A percentile compares a stretch with the other conserved stretches of the same genome.
These are phyloP conservation scores for Drosophila emarginata DNA, from an alignment of 2,888 invertebrate species.

Conservation along the genomic window DNA sequence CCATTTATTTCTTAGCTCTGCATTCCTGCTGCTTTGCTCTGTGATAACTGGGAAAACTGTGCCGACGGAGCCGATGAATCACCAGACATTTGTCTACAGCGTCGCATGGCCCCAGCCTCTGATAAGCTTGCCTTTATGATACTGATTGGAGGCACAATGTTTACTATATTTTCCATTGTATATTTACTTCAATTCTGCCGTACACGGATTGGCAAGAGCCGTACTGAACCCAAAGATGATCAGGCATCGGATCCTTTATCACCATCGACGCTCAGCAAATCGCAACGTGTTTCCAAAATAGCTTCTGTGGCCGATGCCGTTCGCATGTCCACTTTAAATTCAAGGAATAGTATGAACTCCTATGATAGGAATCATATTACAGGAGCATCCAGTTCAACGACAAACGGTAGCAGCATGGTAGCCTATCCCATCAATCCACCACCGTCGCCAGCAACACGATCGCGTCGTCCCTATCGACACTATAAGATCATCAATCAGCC, in stretches of 20 bases:
- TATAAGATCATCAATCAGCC: conserved; percentile 91
- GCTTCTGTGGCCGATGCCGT: conserved; percentile 84
- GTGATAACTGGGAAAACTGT: conserved; percentile 91
- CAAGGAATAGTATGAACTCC: conserved; percentile 86
- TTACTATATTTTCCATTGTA: conserved; percentile 84
- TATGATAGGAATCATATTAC: conserved; percentile 89
- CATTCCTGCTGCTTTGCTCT: conserved; percentile 86
- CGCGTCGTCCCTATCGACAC: conserved; percentile 89
- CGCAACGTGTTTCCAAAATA: conserved; percentile 81
- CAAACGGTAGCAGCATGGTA: conserved; percentile 82
- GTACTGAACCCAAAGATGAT: conserved; percentile 85
- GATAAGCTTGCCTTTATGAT: conserved; percentile 85
- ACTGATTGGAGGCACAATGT: conserved; percentile 84
- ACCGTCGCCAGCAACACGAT: conserved; percentile 93
- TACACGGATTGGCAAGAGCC: conserved; percentile 83
- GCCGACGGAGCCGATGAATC: conserved; percentile 92
- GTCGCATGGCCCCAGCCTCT: conserved; percentile 82
- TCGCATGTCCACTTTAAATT: conserved; percentile 87
- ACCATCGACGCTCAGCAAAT: conserved; percentile 83
- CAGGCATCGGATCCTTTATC: conserved; percentile 87
- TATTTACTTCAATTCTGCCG: conserved; percentile 84
- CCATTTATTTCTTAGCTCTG: too few relatives aligned
- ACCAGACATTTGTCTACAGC: conserved; percentile 85
- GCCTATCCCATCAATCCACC: conserved; percentile 95
- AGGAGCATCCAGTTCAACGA: conserved; percentile 84